Evolutionary conservation across 2,888 invertebrate species (phyloP).

Genomic region (Tetrapedia diversipes): DNA sequence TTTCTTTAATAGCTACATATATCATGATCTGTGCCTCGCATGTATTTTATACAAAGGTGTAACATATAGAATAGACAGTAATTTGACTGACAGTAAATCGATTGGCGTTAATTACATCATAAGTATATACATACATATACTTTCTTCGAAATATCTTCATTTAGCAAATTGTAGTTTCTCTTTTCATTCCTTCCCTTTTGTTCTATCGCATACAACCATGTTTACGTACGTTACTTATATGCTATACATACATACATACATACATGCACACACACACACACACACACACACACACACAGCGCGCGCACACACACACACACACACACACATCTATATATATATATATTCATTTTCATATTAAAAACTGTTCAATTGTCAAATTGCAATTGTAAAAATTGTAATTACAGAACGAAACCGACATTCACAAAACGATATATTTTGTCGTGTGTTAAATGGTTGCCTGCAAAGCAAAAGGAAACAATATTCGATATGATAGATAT

Average conservation of each 20-base stretch:
- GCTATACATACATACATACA: background rate
- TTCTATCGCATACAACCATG: no score
- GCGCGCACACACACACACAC: no score
- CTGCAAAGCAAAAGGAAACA: slow-evolving; percentile 24
- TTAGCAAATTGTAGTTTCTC: slow-evolving; percentile 61
- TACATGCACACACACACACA: no score
- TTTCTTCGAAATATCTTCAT: slow-evolving; percentile 63
- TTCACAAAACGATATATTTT: background rate
- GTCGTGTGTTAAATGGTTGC: slow-evolving; percentile 28
- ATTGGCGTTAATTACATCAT: slow-evolving; percentile 35
- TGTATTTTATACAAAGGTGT: slow-evolving; percentile 80
- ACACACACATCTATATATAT: no score
- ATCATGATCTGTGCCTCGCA: slow-evolving; percentile 76
- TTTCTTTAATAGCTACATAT: slow-evolving; percentile 78
- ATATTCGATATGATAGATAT: slow-evolving; percentile 27
- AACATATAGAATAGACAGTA: slow-evolving; percentile 73
- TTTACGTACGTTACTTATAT: slow-evolving; percentile 19
- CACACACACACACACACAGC: no score
- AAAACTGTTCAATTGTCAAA: no score
- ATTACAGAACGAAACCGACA: background rate
- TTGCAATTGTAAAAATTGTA: slow-evolving; percentile 31
- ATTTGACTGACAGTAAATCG: no score
- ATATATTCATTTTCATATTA: background rate
- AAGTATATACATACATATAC: slow-evolving; percentile 19
- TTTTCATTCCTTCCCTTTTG: slow-evolving; percentile 51